Evolutionary conservation across 2,888 invertebrate species (phyloP), one percentile per base, ranked within the genome.

Genomic region (Cephalotes varians): DNA sequence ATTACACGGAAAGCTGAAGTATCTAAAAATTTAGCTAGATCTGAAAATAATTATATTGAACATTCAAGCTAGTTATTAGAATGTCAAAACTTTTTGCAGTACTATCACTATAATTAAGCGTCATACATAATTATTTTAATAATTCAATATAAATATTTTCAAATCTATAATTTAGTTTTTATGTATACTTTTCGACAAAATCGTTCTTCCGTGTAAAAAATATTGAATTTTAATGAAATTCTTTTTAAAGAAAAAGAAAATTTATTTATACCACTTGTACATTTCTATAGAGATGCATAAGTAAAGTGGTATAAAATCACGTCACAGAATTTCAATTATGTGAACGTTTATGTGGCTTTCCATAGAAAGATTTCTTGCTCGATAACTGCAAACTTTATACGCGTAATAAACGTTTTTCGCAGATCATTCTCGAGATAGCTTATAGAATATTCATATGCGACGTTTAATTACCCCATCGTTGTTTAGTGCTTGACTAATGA

Each of bases 371-470:
- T 69, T 31, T 44, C 25, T 18, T 49, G n/a, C 25, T n/a, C 34
- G 18, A 54, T 64, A 64, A 76, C 12, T 15, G 69, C 34, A 56
- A 44, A 44, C 44, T 77, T 77, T 56, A 77, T 31, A 10, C 12
- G 21, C 7, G 12, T 5, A 69, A 67, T 77, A 69, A 56, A 77
- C 44, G 34, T 56, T 69, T 77, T 56, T 77, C 54, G 69, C 31
- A 37, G 51, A 51, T 56, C 40, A 77, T 44, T 69, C 56, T 2
- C 4, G 18, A 67, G 64, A 65, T 64, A 65, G 47, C 76, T 9
- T 49, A n/a, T 12, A 10, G 28, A 49, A 51, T 25, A 49, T 72
- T 40, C 15, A 51, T n/a, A 25, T 31, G 15, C 60, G 12, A 37
- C 49, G 28, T 31, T 31, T 67, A 62, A 77, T 77, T n/a, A n/a